These are phyloP conservation scores for Heterocephalus glaber DNA, from an alignment of 2,113 vertebrate species.

Conservation along the genomic window DNA sequence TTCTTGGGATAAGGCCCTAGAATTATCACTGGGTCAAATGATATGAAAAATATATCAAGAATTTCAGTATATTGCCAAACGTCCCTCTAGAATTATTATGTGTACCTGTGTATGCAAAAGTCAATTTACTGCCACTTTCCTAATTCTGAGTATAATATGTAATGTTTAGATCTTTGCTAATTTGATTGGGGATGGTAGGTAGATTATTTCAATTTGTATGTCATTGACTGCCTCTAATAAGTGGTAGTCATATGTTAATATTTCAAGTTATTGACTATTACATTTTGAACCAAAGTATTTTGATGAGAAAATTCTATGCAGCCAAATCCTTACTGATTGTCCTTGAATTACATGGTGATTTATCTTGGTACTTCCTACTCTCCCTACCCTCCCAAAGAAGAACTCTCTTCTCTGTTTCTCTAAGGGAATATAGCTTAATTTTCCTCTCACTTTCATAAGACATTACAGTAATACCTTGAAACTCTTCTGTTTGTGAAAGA, in stretches of 20 bases:
- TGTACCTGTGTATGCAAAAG: neutral
- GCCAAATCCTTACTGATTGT: neutral
- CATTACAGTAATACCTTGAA: neutral
- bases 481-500: no score
- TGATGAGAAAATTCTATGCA: neutral
- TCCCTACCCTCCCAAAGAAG: neutral
- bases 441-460: neutral
- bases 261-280: slow-evolving; percentile 31
- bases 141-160: neutral
- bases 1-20: neutral
- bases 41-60: neutral
- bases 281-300: no score
- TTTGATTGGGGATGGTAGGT: neutral
- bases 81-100: neutral
- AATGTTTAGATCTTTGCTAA: neutral
- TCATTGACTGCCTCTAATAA: neutral
- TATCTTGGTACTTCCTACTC: neutral
- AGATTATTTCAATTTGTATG: neutral
- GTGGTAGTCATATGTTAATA: neutral
- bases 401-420: neutral
- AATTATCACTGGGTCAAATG: neutral
- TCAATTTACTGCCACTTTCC: neutral
- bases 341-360: neutral
- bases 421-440: neutral
- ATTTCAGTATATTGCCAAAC: neutral